Percentiles rank a stretch among this genome's conserved stretches.
phyloP scores from a whole-genome alignment of 2,797 vertebrate species.

The Melanogrammus aeglefinus region DNA sequence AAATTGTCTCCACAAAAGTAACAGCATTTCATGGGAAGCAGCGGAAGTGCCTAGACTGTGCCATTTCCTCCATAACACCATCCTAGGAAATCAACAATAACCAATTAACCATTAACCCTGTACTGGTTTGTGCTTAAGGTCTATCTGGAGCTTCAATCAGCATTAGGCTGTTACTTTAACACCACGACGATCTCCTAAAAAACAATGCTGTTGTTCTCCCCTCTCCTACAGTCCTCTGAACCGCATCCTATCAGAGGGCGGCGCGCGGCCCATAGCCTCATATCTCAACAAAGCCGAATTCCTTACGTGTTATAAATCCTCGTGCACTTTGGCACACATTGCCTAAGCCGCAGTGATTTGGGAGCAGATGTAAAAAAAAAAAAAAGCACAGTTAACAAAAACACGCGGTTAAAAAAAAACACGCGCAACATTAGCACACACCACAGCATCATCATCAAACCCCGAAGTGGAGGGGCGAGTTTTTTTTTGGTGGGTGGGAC shows the following conservation, averaged over 20 bases:
- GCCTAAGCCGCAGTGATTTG: slow-evolving; percentile 42
- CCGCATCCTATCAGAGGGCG: background rate
- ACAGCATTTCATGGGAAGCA: too few species aligned
- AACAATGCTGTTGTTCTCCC: background rate
- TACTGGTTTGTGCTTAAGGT: background rate
- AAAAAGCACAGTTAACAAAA: background rate
- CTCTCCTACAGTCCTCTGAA: background rate
- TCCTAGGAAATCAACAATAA: background rate
- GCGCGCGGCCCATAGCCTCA: background rate
- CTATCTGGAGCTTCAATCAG: background rate
- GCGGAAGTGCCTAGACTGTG: too few species aligned
- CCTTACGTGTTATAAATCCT: slow-evolving; percentile 41
- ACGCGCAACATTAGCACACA: background rate
- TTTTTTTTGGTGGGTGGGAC: slow-evolving; percentile 63
- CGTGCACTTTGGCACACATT: slow-evolving; percentile 56
- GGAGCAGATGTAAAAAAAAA: slow-evolving; percentile 31
- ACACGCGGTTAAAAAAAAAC: background rate
- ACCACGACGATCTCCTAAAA: background rate
- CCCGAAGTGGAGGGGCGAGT: background rate
- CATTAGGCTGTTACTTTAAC: background rate
- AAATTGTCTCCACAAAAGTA: background rate
- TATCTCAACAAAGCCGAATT: slow-evolving; percentile 40
- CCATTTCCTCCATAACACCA: background rate
- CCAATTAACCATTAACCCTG: background rate
- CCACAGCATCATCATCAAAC: background rate